Base-by-base conservation (phyloP, 2,888 invertebrate genomes). In the Watsonalla binaria region DNA sequence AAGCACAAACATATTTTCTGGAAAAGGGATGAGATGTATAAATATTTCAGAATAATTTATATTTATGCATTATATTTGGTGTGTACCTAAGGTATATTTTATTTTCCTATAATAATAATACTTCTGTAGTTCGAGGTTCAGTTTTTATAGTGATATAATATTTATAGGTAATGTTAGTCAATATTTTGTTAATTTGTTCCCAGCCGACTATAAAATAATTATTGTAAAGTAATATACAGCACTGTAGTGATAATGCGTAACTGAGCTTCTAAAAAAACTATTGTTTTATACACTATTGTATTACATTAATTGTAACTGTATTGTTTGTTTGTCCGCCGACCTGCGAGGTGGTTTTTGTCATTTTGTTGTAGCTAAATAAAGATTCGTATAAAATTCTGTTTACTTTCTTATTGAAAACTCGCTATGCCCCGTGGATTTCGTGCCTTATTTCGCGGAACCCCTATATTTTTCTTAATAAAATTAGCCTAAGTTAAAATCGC, bases 331-430 rank as follows among this genome's bases (percentile, higher is more conserved):
- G 75, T 64, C 63, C 68, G 59, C 60, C 74, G 72, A 67, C 71
- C 62, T 63, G 69, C 59, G 74, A 67, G 70, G 73, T 68, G 70
- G 72, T 65, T 70, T 37, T 73, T 77, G 78, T 84, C 73, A 74
- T 85, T 89, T 82, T 81, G 87, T 90, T 90, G 86, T 90, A 90
- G 90, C 86, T 84, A 84, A 80, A 83, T 86, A 87, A 89, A 89
- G 74, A 80, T 90, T 89, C 83, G 72, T 87, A 87, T 74, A 81
- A 80, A 72, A 60, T 47, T 61, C 24, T 34, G 0, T 51, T 57
- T 62, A 64, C 61, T 60, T 57, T 59, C 58, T 55, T 59, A 54
- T 45, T 52, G 24, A 24, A 24, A 24, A 24, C 24, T 24, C 1
- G 24, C 24, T 24, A 4, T 24, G 24, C 24, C 24, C 24, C 4